Conservation (phyloP, 2,113 vertebrate species). For the Nothobranchius kuhntae region DNA sequence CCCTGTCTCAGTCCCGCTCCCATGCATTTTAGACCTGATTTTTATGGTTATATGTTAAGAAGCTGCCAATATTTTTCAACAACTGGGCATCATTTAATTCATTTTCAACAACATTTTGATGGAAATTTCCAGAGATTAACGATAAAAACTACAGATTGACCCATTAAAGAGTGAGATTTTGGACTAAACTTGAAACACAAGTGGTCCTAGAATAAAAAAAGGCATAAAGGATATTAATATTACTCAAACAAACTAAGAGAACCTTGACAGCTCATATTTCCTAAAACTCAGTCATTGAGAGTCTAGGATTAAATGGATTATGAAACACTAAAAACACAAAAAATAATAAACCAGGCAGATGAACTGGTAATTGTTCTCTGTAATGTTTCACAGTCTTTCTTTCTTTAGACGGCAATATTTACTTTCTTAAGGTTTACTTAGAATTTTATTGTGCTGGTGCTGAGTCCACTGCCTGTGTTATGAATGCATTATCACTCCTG, state of each 20-base stretch:
- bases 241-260: not conserved
- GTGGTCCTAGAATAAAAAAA: not conserved
- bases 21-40: no score
- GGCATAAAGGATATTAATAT: not conserved
- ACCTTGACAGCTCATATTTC: not conserved
- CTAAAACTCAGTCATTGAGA: conserved; percentile 5
- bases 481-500: conserved; percentile 25
- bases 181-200: no score
- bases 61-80: no score
- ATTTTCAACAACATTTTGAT: no score
- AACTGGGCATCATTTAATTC: no score
- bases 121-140: no score
- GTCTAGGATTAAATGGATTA: not conserved
- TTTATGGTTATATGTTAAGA: no score
- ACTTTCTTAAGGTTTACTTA: conserved; percentile 6
- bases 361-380: not conserved
- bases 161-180: no score
- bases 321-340: not conserved
- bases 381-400: not conserved
- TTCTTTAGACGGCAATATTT: not conserved
- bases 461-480: conserved; percentile 7
- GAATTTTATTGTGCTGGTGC: conserved; percentile 2
- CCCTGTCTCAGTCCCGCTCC: no score
- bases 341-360: not conserved
- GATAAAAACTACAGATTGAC: no score